These are phyloP conservation scores for Aphidius colemani DNA, from an alignment of 2,888 invertebrate genomes.

Conservation along the genomic window DNA sequence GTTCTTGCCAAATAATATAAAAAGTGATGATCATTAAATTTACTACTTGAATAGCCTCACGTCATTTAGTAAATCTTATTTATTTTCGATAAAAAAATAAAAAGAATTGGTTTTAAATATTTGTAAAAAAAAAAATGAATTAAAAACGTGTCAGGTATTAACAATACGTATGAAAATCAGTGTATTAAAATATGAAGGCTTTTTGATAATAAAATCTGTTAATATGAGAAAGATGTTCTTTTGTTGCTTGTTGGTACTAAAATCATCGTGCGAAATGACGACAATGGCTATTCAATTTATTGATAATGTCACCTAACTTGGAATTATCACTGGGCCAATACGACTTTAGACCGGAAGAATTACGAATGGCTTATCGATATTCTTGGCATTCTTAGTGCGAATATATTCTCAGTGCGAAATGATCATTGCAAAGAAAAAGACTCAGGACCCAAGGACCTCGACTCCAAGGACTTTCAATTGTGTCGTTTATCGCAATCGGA, in stretches of 20 bases:
- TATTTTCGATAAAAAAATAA: background rate
- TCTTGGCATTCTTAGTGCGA: slow-evolving; percentile 21
- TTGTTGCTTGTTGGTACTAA: slow-evolving; percentile 31
- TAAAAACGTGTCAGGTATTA: too few relatives aligned
- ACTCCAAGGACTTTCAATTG: slow-evolving; percentile 46
- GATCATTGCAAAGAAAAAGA: slow-evolving; percentile 8
- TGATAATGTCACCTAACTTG: slow-evolving; percentile 37
- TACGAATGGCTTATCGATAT: slow-evolving; percentile 48
- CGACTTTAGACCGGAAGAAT: slow-evolving; percentile 37
- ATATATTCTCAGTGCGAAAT: slow-evolving; percentile 3
- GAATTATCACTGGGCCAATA: slow-evolving; percentile 38
- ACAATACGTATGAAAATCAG: too few relatives aligned
- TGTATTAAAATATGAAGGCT: too few relatives aligned
- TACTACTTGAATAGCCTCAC: too few relatives aligned
- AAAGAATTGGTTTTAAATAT: background rate
- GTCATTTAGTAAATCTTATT: too few relatives aligned
- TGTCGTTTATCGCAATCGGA: slow-evolving; percentile 51
- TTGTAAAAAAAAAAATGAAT: too few relatives aligned
- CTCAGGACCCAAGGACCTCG: slow-evolving; percentile 15
- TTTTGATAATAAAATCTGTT: too few relatives aligned
- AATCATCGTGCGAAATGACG: slow-evolving; percentile 22
- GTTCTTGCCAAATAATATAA: too few relatives aligned
- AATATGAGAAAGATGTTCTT: slow-evolving; percentile 11
- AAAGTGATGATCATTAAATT: too few relatives aligned
- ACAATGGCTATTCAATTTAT: slow-evolving; percentile 32